Conservation (phyloP, 1,140 invertebrate species). For the Idris sp. region DNA sequence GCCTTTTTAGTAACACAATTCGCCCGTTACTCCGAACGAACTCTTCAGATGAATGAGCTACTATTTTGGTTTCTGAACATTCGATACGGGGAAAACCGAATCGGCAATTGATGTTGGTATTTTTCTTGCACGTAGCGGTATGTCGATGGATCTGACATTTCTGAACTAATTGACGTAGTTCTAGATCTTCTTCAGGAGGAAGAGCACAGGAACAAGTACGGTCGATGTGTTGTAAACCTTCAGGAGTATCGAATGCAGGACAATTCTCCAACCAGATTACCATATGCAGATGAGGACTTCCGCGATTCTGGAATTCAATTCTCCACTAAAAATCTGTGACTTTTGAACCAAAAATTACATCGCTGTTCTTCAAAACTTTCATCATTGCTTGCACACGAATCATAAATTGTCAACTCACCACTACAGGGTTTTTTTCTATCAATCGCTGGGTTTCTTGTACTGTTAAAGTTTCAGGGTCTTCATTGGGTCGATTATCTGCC, state of each 20-base stretch:
- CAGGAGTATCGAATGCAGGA: slow-evolving; percentile 64
- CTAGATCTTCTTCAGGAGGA: slow-evolving; percentile 8
- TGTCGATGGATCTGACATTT: slow-evolving; percentile 27
- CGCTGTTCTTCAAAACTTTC: slow-evolving; percentile 37
- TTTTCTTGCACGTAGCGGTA: slow-evolving; percentile 19
- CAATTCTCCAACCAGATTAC: slow-evolving; percentile 72
- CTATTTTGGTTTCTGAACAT: slow-evolving; percentile 34
- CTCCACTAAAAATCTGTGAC: slow-evolving; percentile 59
- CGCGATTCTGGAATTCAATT: no score
- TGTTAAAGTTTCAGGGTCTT: slow-evolving; percentile 49
- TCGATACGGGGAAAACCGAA: slow-evolving; percentile 49
- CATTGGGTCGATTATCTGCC: slow-evolving; percentile 62
- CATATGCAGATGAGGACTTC: slow-evolving; percentile 20
- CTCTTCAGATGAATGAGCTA: slow-evolving; percentile 43
- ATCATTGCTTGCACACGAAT: slow-evolving; percentile 68
- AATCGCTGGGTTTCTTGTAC: slow-evolving; percentile 63
- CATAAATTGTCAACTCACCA: slow-evolving; percentile 65
- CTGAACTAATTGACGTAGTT: slow-evolving; percentile 7
- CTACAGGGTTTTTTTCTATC: slow-evolving; percentile 59
- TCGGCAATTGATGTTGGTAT: slow-evolving; percentile 21
- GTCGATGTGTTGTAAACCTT: slow-evolving; percentile 43
- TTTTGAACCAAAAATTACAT: slow-evolving; percentile 32
- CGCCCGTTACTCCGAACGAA: slow-evolving; percentile 49
- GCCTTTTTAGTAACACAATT: slow-evolving; percentile 48
- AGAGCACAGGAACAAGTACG: slow-evolving; percentile 16